These are phyloP conservation scores for Chromobotia macracanthus DNA, from an alignment of 2,797 vertebrate genomes.

Conservation along the genomic window DNA sequence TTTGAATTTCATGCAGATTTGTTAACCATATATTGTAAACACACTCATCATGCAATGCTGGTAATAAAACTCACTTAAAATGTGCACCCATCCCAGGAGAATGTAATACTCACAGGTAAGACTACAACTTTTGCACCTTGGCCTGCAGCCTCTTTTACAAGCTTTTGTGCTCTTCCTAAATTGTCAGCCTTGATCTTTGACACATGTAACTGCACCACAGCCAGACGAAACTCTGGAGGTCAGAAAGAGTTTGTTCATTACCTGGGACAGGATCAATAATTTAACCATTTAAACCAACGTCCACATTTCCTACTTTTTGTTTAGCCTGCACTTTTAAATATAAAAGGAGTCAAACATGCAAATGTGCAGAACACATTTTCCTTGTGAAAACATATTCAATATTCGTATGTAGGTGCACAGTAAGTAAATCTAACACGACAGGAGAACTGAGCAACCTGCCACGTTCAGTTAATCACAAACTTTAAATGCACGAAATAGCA, in stretches of 20 bases:
- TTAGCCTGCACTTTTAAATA: neutral
- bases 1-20: no score
- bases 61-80: neutral
- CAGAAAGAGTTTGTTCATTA: conserved; percentile 8
- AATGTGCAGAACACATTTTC: neutral
- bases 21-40: neutral
- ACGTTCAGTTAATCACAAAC: neutral
- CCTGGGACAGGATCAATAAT: conserved; percentile 17
- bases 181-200: conserved; percentile 86
- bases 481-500: neutral
- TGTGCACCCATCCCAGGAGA: neutral
- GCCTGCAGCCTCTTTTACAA: conserved; percentile 85
- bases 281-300: neutral
- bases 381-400: neutral
- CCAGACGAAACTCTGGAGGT: conserved; percentile 85
- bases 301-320: neutral
- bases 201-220: conserved; percentile 90
- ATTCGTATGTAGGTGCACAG: neutral
- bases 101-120: conserved; percentile 86
- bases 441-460: neutral
- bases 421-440: neutral
- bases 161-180: conserved; percentile 78
- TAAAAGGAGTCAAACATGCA: neutral
- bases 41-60: neutral
- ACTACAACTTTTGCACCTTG: conserved; percentile 86